Evolutionary conservation across 2,888 invertebrate species (phyloP), one percentile per base, ranked within the genome.

Genomic region (Brenthis hecate): DNA sequence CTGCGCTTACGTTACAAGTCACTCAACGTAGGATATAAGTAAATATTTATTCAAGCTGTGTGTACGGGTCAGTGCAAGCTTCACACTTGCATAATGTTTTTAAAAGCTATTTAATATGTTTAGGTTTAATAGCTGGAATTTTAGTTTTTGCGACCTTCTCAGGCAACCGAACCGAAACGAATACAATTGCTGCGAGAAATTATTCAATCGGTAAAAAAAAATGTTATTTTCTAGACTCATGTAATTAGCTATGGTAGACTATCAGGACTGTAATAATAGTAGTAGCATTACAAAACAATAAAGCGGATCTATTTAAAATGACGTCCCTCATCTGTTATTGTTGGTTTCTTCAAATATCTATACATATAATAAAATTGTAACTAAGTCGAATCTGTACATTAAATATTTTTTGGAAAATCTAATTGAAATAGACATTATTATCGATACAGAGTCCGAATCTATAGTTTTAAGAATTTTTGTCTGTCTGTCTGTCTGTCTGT

Each of bases 81-180:
- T 50, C 50, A 50, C 60, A 50, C 50, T 60, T 60, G 60, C 60
- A 50, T 60, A 60, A 60, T 60, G 50, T 60, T 60, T 50, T 60
- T 50, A 50, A 50, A 60, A 60, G n/a, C 60, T 50, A 32, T 60
- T 50, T 60, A 60, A 50, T 63, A 69, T 65, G 70, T 71, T 68
- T 65, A 62, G 60, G 68, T 68, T 71, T 70, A 68, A 69, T 70
- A 66, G 68, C 56, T 73, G 73, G 74, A 73, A 73, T 73, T 66
- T 65, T 57, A 55, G 70, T 75, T 76, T 76, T 76, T 76, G 69
- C 60, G 68, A 72, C 68, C 72, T 75, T 76, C 75, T 71, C 73
- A 75, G 68, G 66, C 75, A 72, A 72, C 66, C 75, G 74, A 72
- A 75, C 73, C 74, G 75, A 68, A 70, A 73, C 76, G 72, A 72